Evolutionary conservation across 2,113 vertebrate genomes (phyloP).

Genomic region (Peromyscus californicus): DNA sequence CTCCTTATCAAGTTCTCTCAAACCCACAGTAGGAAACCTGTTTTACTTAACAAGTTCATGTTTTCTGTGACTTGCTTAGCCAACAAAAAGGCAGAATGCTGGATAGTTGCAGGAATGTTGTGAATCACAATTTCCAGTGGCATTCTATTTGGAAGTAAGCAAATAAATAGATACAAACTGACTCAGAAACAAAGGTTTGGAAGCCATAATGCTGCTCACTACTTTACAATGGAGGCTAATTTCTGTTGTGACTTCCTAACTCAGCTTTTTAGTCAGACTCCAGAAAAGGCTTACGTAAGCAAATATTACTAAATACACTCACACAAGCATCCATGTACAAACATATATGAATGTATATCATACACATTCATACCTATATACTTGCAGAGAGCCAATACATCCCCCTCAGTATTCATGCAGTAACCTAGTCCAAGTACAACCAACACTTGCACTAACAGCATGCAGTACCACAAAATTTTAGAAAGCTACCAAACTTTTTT

Average conservation of each 20-base stretch:
- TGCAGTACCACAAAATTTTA: neutral
- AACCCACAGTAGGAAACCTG: neutral
- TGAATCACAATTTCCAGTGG: neutral
- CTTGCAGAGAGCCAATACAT: neutral
- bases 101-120: neutral
- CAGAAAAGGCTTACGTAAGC: neutral
- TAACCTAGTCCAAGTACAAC: neutral
- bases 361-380: too few relatives aligned
- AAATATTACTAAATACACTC: slow-evolving; percentile 32
- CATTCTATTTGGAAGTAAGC: neutral
- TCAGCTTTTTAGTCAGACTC: neutral
- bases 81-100: neutral
- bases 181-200: neutral
- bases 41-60: neutral
- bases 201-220: neutral
- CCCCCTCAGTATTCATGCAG: neutral
- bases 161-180: neutral
- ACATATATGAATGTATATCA: neutral
- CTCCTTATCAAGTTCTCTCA: neutral
- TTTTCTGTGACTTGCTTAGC: neutral
- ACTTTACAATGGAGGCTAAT: neutral
- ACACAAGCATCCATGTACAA: neutral
- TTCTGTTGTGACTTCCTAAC: slow-evolving; percentile 28
- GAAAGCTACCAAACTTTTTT: neutral
- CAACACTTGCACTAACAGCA: neutral